Evolutionary conservation across 1,140 invertebrate genomes (phyloP).

Genomic region (Zaprionus lachaisei): DNA sequence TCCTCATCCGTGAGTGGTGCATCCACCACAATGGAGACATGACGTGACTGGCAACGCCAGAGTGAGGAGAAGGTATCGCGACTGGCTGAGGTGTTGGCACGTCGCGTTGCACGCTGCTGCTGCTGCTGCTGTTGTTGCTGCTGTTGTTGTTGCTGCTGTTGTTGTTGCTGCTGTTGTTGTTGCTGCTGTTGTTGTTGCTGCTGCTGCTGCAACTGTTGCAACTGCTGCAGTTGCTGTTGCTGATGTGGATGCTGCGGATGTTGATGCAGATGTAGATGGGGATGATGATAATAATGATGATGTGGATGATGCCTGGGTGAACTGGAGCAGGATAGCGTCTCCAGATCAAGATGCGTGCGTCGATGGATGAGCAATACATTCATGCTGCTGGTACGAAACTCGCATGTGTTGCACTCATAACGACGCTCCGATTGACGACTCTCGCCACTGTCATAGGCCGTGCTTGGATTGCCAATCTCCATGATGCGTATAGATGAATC

Average conservation of each 20-base stretch:
- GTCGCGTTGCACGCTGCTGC: slow-evolving; percentile 26
- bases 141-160: not conserved
- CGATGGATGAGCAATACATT: slow-evolving; percentile 64
- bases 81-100: slow-evolving; percentile 42
- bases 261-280: not conserved
- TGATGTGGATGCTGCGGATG: slow-evolving; percentile 24
- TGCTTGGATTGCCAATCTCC: slow-evolving; percentile 47
- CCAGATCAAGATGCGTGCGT: slow-evolving; percentile 43
- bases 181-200: not conserved
- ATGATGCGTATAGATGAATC: slow-evolving; percentile 63
- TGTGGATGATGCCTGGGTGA: not conserved
- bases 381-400: slow-evolving; percentile 65
- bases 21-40: slow-evolving; percentile 67
- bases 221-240: not conserved
- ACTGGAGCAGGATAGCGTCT: not conserved
- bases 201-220: slow-evolving; percentile 8
- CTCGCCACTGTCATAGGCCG: not conserved
- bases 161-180: not conserved
- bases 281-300: not conserved
- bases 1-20: slow-evolving; percentile 47
- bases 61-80: slow-evolving; percentile 1
- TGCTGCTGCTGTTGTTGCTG: not conserved
- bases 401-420: slow-evolving; percentile 59
- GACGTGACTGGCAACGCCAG: slow-evolving; percentile 59
- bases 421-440: slow-evolving; percentile 7